phyloP scores from a whole-genome alignment of 2,888 invertebrate species.

The Cacoxenus indagator region DNA sequence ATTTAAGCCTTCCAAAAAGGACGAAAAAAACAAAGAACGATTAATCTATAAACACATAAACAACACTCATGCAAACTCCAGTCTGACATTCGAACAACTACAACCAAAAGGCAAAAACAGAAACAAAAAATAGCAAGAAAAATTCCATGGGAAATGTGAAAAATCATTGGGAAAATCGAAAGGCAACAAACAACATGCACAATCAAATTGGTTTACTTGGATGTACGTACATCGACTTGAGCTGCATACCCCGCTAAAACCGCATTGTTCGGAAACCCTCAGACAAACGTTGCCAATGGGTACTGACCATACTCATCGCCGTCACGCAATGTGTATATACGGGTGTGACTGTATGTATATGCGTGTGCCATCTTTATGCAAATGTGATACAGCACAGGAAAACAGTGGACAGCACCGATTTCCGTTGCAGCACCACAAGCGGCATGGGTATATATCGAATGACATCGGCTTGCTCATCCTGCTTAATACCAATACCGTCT shows the following conservation, averaged over 20 bases:
- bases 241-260: not conserved
- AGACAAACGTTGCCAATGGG: not conserved
- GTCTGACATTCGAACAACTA: conserved; percentile 22
- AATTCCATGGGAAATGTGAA: conserved; percentile 52
- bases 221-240: not conserved
- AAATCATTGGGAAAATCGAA: conserved; percentile 61
- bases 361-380: not conserved
- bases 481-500: too few relatives aligned
- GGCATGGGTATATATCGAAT: conserved; percentile 2
- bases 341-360: not conserved
- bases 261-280: not conserved
- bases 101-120: conserved; percentile 1
- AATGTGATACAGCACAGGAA: conserved; percentile 9
- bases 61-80: conserved; percentile 52
- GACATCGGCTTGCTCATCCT: not conserved
- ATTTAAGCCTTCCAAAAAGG: not conserved
- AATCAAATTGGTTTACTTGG: not conserved
- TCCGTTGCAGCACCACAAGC: not conserved
- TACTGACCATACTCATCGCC: not conserved
- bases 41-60: conserved; percentile 69
- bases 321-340: not conserved
- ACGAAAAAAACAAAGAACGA: conserved; percentile 51
- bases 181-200: conserved; percentile 40
- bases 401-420: not conserved
- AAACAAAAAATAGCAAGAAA: conserved; percentile 8